These are phyloP conservation scores for Pygoscelis antarcticus DNA, from an alignment of 2,113 vertebrate genomes.

Conservation along the genomic window DNA sequence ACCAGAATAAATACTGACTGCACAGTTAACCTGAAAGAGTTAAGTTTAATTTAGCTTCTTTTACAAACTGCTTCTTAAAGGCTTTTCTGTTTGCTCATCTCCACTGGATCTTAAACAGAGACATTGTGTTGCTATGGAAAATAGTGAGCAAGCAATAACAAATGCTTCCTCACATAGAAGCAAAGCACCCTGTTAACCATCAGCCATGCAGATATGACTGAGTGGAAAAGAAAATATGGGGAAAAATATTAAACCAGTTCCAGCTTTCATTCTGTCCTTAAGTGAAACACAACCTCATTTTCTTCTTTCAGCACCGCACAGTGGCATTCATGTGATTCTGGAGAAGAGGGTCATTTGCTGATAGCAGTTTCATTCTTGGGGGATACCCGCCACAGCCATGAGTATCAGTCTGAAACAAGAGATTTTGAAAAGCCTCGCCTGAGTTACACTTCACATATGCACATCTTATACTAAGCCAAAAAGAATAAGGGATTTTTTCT, in stretches of 20 bases:
- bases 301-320: background rate
- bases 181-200: conserved; percentile 33
- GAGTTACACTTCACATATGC: background rate
- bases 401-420: background rate
- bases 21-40: background rate
- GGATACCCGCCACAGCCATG: background rate
- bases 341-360: background rate
- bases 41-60: conserved; percentile 13
- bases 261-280: background rate
- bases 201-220: conserved; percentile 11
- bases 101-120: conserved; percentile 50
- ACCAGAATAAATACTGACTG: background rate
- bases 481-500: conserved; percentile 5
- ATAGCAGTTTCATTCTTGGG: background rate
- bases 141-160: conserved; percentile 35
- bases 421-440: background rate
- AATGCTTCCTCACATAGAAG: conserved; percentile 5
- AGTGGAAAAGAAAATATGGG: conserved; percentile 13
- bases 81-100: conserved; percentile 52
- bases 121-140: conserved; percentile 53
- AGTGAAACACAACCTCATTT: background rate
- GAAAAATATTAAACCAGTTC: background rate
- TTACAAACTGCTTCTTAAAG: background rate
- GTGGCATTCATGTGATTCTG: background rate
- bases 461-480: background rate